Evolutionary conservation across 30 jellyfish, hydroid and myxozoan genomes (phyloP), one percentile per base, ranked within the genome.

Genomic region (Aurelia coerulea): DNA sequence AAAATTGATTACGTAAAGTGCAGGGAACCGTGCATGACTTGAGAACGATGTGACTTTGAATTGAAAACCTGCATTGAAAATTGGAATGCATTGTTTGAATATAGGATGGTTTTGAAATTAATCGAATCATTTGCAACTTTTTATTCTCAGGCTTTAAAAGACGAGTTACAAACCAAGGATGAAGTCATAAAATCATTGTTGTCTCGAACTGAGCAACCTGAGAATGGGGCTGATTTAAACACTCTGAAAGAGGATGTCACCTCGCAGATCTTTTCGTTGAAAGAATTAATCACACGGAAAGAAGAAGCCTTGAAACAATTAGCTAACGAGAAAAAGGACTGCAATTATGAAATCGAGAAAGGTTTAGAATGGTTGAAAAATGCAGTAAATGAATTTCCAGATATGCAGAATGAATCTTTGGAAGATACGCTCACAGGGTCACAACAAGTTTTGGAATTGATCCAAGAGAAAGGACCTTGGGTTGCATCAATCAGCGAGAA

Each of bases 121-220:
- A 46, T 46, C 11, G 56, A 46, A 46, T 46, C 56, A 46, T n/a
- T 60, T 60, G 32, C 13, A 5, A 37, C 70, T 60, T n/a, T 13
- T 60, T 60, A 17, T n/a, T 60, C 39, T 17, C 35, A 60, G 70
- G 70, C 70, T 60, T 34, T 77, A 46, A 78, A 62, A 59, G 83
- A 73, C 59, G 96, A 88, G 46, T 66, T 88, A 33, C 79, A 67
- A 19, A 49, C 62, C 42, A 88, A 88, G 42, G 86, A 88, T 9
- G 88, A 78, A 15, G 53, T 71, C 52, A 78, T 84, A 29, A 73
- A 72, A 3, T 50, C 68, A 37, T 66, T 84, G 60, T 31, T 84
- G 14, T 35, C 80, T 14, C 74, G 72, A 65, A 73, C 33, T 11
- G 31, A 31, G 13, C 65, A 63, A 11, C 15, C 42, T 31, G 72